Evolutionary conservation across 1,140 invertebrate genomes (phyloP).

Genomic region (Trypoxylus dichotomus): DNA sequence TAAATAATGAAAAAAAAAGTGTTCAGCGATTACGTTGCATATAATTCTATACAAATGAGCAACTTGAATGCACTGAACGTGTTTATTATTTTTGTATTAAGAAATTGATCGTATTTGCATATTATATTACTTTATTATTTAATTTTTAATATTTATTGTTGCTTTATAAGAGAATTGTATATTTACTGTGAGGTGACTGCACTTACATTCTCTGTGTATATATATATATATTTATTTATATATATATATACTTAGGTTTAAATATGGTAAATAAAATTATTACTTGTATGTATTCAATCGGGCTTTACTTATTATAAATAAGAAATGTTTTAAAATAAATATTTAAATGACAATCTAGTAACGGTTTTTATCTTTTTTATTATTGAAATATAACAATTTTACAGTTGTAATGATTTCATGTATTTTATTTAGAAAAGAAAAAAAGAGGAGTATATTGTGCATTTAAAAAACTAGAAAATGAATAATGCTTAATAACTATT

Average conservation of each 20-base stretch:
- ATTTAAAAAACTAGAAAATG: background rate
- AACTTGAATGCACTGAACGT: too few relatives aligned
- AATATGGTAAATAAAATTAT: background rate
- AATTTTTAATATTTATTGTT: background rate
- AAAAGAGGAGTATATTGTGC: background rate
- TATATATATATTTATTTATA: too few relatives aligned
- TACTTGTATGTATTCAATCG: background rate
- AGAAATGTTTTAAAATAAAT: conserved; percentile 1
- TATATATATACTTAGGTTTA: background rate
- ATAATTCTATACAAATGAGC: too few relatives aligned
- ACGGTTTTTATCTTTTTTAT: background rate
- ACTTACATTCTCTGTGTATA: conserved; percentile 24
- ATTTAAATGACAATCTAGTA: too few relatives aligned
- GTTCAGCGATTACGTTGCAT: too few relatives aligned
- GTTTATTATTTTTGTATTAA: background rate
- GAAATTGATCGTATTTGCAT: background rate
- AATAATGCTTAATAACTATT: conserved; percentile 5
- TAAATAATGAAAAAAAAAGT: too few relatives aligned
- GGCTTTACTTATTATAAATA: background rate
- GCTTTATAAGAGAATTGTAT: conserved; percentile 11
- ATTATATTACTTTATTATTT: conserved; percentile 4
- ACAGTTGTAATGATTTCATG: background rate
- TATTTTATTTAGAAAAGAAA: conserved; percentile 5
- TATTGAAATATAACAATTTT: conserved; percentile 22
- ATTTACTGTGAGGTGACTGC: conserved; percentile 29